A percentile compares a stretch with the other conserved stretches of the same genome.
These are phyloP conservation scores for Diabrotica virgifera DNA, from an alignment of 1,140 invertebrate species.

Conservation along the genomic window DNA sequence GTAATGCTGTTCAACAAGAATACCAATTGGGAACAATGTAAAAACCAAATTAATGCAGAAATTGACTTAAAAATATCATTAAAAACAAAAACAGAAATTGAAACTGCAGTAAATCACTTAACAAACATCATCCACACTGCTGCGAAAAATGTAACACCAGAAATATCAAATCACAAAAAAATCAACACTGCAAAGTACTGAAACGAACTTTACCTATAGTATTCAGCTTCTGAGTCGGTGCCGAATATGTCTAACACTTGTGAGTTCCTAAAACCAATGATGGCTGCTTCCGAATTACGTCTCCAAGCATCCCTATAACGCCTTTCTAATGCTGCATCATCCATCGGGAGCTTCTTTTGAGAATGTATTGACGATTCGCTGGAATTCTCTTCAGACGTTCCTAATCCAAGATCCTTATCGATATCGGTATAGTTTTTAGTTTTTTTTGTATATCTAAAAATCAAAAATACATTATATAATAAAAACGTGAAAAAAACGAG, in stretches of 20 bases:
- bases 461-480: too few species aligned
- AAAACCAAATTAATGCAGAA: too few species aligned
- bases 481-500: too few species aligned
- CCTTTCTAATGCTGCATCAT: slow-evolving; percentile 57
- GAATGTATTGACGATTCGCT: slow-evolving; percentile 64
- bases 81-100: too few species aligned
- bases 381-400: slow-evolving; percentile 79
- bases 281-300: slow-evolving; percentile 52
- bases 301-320: slow-evolving; percentile 69
- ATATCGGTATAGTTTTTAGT: slow-evolving; percentile 59
- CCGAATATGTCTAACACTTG: slow-evolving; percentile 58
- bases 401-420: slow-evolving; percentile 82
- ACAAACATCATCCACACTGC: too few species aligned
- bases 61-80: too few species aligned
- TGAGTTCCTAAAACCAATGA: slow-evolving; percentile 59
- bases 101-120: too few species aligned
- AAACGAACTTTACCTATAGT: slow-evolving; percentile 51
- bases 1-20: too few species aligned
- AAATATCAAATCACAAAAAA: too few species aligned
- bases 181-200: background rate
- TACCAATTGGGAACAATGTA: too few species aligned
- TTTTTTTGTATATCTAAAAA: slow-evolving; percentile 32
- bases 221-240: slow-evolving; percentile 52
- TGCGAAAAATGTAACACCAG: too few species aligned
- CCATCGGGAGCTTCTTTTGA: slow-evolving; percentile 49